These are phyloP conservation scores for Linurgus olivaceus DNA, from an alignment of 2,797 vertebrate species.

Conservation along the genomic window DNA sequence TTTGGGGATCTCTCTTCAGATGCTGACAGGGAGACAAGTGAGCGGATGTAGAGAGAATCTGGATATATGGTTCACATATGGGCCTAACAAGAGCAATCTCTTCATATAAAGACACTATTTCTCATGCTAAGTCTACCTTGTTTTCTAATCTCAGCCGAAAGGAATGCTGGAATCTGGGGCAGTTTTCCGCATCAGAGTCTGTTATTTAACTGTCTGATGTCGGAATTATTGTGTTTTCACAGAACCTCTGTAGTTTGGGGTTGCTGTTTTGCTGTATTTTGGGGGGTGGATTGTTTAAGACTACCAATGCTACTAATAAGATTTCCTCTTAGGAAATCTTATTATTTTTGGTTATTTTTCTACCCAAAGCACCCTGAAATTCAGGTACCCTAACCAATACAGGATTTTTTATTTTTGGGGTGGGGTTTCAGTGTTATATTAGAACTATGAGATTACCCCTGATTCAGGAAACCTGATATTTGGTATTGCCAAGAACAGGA, in stretches of 20 bases:
- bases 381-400: not conserved
- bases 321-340: not conserved
- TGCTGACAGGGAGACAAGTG: conserved; percentile 53
- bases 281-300: not conserved
- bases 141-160: conserved; percentile 29
- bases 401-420: accelerated
- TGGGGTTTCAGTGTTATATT: not conserved
- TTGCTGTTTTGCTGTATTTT: not conserved
- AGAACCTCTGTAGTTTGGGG: not conserved
- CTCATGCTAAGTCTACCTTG: conserved; percentile 53
- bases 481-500: not conserved
- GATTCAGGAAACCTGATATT: not conserved
- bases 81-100: conserved; percentile 63
- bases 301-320: not conserved
- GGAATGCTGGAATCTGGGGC: conserved; percentile 16
- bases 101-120: conserved; percentile 52
- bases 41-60: conserved; percentile 60
- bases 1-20: conserved; percentile 65
- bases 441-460: not conserved
- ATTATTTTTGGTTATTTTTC: not conserved
- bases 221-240: not conserved
- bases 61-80: conserved; percentile 65
- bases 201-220: not conserved
- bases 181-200: not conserved
- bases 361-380: not conserved